Conservation (phyloP, 2,888 invertebrate species). For the Acronicta aceris region DNA sequence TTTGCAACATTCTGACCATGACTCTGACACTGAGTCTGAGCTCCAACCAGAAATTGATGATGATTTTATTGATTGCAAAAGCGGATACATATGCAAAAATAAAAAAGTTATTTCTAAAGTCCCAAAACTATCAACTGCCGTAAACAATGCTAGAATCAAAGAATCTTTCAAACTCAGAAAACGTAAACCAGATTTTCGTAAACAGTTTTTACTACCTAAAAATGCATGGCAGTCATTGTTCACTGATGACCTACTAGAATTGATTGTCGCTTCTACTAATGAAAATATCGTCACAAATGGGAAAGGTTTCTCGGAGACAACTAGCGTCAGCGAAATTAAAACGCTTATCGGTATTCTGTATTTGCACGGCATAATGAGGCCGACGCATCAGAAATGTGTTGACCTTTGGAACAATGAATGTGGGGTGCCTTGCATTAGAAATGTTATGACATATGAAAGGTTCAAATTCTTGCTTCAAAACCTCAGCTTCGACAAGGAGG, state of each 20-base stretch:
- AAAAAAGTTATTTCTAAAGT: slow-evolving; percentile 68
- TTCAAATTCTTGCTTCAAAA: slow-evolving; percentile 80
- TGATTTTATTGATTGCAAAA: slow-evolving; percentile 69
- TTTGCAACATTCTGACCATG: slow-evolving; percentile 79
- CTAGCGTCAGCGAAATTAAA: slow-evolving; percentile 77
- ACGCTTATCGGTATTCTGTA: slow-evolving; percentile 82
- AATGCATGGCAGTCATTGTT: slow-evolving; percentile 82
- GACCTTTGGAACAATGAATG: slow-evolving; percentile 80
- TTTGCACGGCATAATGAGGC: slow-evolving; percentile 81
- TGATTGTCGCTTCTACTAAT: slow-evolving; percentile 81
- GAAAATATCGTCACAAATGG: slow-evolving; percentile 70
- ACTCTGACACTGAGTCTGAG: slow-evolving; percentile 81
- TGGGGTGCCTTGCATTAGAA: slow-evolving; percentile 74
- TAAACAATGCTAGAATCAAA: slow-evolving; percentile 63
- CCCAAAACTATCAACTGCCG: slow-evolving; percentile 63
- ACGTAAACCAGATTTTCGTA: slow-evolving; percentile 59
- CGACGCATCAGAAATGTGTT: slow-evolving; percentile 75
- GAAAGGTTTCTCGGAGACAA: slow-evolving; percentile 57
- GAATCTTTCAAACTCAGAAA: slow-evolving; percentile 66
- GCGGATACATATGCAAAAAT: slow-evolving; percentile 76
- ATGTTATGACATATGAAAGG: slow-evolving; percentile 76
- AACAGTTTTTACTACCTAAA: slow-evolving; percentile 70
- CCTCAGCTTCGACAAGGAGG: slow-evolving; percentile 74
- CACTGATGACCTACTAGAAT: slow-evolving; percentile 79
- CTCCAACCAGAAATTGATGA: slow-evolving; percentile 71